phyloP scores from a whole-genome alignment of 2,113 vertebrate genomes.

The Podilymbus podiceps region DNA sequence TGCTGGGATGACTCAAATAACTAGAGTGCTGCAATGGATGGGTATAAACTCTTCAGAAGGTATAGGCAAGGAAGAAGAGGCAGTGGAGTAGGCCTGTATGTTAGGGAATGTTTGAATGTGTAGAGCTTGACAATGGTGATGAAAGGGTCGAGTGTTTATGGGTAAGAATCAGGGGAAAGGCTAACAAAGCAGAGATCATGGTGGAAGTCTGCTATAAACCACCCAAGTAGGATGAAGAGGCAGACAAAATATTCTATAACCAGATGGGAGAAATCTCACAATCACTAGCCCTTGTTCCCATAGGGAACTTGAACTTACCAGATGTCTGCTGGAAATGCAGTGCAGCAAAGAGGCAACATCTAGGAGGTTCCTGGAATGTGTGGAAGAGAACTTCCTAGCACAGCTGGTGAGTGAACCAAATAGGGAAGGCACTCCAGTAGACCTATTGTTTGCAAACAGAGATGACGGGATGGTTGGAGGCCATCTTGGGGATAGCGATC shows the following conservation, averaged over 20 bases:
- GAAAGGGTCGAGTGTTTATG: neutral
- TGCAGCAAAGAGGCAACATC: neutral
- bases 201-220: neutral
- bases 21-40: neutral
- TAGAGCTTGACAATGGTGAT: neutral
- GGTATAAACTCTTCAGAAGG: neutral
- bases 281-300: neutral
- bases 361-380: neutral
- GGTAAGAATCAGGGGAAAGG: neutral
- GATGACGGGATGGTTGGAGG: neutral
- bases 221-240: neutral
- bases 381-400: neutral
- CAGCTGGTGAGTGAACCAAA: neutral
- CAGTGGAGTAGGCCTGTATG: neutral
- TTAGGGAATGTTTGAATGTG: neutral
- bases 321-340: neutral
- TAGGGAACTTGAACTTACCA: neutral
- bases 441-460: neutral
- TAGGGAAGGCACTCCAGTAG: accelerated
- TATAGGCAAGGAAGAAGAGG: neutral
- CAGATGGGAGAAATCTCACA: neutral
- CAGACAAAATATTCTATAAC: neutral
- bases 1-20: neutral
- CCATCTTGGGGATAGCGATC: neutral
- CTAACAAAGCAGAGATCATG: too few relatives aligned